A percentile compares a stretch with the other conserved stretches of the same genome.
phyloP scores from a whole-genome alignment of 2,888 invertebrate species.

The Leucophenga montana region DNA sequence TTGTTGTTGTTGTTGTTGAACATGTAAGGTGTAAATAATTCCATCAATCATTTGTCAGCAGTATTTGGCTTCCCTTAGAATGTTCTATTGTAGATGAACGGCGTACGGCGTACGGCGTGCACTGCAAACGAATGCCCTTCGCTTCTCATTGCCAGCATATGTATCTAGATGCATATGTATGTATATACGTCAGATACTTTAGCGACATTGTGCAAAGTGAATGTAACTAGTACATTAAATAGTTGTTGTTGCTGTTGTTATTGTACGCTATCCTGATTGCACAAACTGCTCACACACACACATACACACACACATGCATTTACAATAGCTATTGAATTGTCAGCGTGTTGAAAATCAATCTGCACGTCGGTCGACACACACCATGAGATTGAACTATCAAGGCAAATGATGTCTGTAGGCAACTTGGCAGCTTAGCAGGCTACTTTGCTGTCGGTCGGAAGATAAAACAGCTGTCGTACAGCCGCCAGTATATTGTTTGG shows the following conservation, averaged over 20 bases:
- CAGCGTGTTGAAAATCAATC: constrained; percentile 55
- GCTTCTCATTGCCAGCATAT: background rate
- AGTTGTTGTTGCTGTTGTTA: constrained; percentile 11
- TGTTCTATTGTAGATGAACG: constrained; percentile 5
- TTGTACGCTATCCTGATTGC: background rate
- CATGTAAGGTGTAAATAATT: constrained; percentile 66
- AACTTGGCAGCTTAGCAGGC: background rate
- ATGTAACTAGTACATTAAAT: constrained; percentile 46
- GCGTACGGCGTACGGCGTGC: constrained; percentile 15
- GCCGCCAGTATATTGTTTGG: constrained; percentile 15
- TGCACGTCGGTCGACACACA: constrained; percentile 14
- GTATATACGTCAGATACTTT: constrained; percentile 43
- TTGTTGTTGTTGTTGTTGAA: constrained; percentile 10
- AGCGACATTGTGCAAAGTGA: constrained; percentile 28
- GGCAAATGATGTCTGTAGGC: constrained; percentile 40
- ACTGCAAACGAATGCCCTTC: constrained; percentile 8
- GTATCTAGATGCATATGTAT: no score
- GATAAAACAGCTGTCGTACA: constrained; percentile 17
- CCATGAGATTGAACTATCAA: constrained; percentile 31
- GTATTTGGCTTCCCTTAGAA: constrained; percentile 59
- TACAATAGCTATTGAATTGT: constrained; percentile 51
- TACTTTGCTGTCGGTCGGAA: constrained; percentile 2
- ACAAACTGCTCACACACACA: background rate
- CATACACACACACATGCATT: background rate
- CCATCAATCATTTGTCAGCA: constrained; percentile 66